These are phyloP conservation scores for Parauchenoglanis punctatus DNA, from an alignment of 2,797 vertebrate genomes.

Conservation along the genomic window DNA sequence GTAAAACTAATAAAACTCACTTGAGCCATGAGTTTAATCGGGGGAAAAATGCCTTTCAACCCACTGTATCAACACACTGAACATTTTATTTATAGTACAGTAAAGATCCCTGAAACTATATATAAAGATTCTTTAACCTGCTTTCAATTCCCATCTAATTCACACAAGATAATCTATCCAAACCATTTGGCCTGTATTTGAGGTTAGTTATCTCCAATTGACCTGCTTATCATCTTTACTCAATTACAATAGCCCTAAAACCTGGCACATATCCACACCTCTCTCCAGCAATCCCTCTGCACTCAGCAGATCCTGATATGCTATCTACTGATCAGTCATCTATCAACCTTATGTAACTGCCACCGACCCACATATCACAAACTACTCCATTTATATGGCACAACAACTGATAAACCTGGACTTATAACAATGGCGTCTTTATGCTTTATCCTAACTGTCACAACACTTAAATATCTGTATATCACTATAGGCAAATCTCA, in stretches of 20 bases:
- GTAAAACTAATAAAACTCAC: background rate
- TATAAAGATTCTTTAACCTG: background rate
- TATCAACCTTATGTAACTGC: conserved; percentile 39
- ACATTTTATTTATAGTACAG: background rate
- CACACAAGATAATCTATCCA: conserved; percentile 21
- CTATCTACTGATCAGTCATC: conserved; percentile 49
- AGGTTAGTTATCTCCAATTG: conserved; percentile 41
- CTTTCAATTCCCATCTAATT: conserved; percentile 5
- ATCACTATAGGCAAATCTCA: conserved; percentile 5
- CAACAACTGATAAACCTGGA: conserved; percentile 21
- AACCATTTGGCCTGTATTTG: conserved; percentile 22
- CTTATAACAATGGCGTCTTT: background rate
- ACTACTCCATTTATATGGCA: background rate
- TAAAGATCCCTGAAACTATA: background rate
- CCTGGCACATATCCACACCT: conserved; percentile 41
- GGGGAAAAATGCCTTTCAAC: background rate
- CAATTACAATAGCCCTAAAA: conserved; percentile 48
- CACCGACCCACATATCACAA: conserved; percentile 41
- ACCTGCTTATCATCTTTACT: conserved; percentile 45
- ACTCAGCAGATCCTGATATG: conserved; percentile 49
- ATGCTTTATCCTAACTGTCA: background rate
- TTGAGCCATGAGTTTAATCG: background rate
- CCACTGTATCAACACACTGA: background rate
- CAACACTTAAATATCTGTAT: background rate
- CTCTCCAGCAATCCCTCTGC: conserved; percentile 43